phyloP scores from a whole-genome alignment of 92 coral and sea anemone genomes.

The Porites rus region DNA sequence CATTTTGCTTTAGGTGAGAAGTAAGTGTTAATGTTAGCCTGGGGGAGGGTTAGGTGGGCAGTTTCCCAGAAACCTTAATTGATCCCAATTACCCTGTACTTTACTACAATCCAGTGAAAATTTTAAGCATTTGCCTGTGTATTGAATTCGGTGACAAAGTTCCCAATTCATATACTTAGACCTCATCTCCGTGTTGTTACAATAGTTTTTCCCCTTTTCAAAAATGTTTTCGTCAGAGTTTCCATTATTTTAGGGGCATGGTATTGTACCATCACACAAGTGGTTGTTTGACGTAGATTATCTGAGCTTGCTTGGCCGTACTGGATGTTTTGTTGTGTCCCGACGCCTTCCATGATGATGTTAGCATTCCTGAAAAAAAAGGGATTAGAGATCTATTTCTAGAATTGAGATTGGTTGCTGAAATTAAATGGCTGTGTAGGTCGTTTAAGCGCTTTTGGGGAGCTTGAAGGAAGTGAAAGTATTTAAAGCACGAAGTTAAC shows the following conservation, averaged over 20 bases:
- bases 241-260: not conserved
- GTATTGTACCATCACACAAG: not conserved
- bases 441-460: conserved; percentile 1
- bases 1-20: too few relatives aligned
- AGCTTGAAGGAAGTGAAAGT: not conserved
- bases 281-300: not conserved
- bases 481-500: not conserved
- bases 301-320: not conserved
- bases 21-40: too few relatives aligned
- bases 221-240: not conserved
- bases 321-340: not conserved
- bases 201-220: not conserved
- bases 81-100: too few relatives aligned
- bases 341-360: not conserved
- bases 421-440: too few relatives aligned
- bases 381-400: not conserved
- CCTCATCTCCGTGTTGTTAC: not conserved
- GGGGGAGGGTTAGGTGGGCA: too few relatives aligned
- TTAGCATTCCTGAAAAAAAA: not conserved
- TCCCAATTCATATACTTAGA: too few relatives aligned
- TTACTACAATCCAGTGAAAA: not conserved
- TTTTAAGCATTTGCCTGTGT: not conserved
- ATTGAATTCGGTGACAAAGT: not conserved
- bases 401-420: not conserved
- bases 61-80: too few relatives aligned